phyloP scores from a whole-genome alignment of 2,888 invertebrate species.

The Phyllotreta striolata region DNA sequence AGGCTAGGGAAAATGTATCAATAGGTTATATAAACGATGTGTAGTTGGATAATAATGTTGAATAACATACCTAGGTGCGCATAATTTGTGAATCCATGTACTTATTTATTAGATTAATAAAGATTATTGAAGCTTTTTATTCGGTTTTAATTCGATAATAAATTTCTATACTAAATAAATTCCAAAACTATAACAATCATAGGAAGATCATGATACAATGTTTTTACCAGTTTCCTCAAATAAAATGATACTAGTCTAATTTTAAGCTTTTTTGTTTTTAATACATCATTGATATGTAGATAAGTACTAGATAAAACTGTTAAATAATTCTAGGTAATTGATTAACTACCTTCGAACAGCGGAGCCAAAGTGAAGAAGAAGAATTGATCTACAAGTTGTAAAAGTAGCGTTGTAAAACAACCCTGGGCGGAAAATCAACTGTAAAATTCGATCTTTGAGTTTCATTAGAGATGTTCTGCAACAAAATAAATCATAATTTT shows the following conservation, averaged over 20 bases:
- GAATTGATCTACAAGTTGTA: not conserved
- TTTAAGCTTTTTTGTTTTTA: not conserved
- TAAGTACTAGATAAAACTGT: no score
- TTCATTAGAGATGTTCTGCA: conserved; percentile 13
- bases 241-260: no score
- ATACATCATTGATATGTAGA: not conserved
- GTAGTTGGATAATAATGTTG: conserved; percentile 24
- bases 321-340: no score
- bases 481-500: not conserved
- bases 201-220: no score
- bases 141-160: not conserved
- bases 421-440: conserved; percentile 24
- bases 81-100: conserved; percentile 39
- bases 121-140: conserved; percentile 31
- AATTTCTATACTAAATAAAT: not conserved
- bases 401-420: conserved; percentile 22
- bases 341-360: no score
- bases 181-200: no score
- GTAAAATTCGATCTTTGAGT: conserved; percentile 19
- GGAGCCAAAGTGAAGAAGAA: no score
- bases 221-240: no score
- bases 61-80: conserved; percentile 21
- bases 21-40: conserved; percentile 6
- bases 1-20: conserved; percentile 27
- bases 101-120: conserved; percentile 29